A percentile compares a stretch with the other conserved stretches of the same genome.
Evolutionary conservation across 2,888 invertebrate genomes (phyloP).

Genomic region (Ophioninae sp.): DNA sequence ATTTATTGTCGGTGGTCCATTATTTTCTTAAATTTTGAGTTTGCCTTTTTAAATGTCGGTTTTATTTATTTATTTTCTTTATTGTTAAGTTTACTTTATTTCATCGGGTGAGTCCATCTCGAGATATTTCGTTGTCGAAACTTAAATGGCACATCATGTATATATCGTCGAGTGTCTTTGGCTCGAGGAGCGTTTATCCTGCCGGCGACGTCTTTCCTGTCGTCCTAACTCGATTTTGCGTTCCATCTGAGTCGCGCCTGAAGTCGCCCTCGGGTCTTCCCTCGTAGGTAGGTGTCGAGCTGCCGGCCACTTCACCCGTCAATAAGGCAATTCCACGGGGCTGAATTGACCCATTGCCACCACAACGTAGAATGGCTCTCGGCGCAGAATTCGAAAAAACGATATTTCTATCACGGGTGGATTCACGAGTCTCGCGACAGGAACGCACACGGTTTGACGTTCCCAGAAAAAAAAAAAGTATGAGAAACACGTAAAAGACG

Average conservation of each 20-base stretch:
- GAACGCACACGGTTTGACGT: conserved; percentile 12
- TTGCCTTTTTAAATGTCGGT: no score
- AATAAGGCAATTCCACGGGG: conserved; percentile 80
- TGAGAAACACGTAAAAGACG: conserved; percentile 33
- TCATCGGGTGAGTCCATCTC: no score
- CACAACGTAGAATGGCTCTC: conserved; percentile 63
- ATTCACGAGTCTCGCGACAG: conserved; percentile 28
- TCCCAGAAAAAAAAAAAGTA: conserved; percentile 24
- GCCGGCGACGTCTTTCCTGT: conserved; percentile 54
- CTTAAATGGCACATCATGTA: background rate
- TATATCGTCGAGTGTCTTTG: conserved; percentile 42
- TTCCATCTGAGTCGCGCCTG: conserved; percentile 78
- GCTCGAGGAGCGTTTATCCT: conserved; percentile 54
- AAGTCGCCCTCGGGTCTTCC: conserved; percentile 69
- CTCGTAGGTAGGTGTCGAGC: conserved; percentile 67
- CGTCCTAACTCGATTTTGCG: conserved; percentile 77
- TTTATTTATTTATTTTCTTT: no score
- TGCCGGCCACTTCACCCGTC: conserved; percentile 72
- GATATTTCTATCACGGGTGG: conserved; percentile 56
- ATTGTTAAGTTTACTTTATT: no score
- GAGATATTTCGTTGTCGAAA: background rate
- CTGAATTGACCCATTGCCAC: conserved; percentile 76
- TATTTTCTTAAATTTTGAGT: no score
- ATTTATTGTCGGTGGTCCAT: no score
- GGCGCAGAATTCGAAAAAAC: conserved; percentile 46